Conservation (phyloP, 1,140 invertebrate species). For the Bombus sylvicola region DNA sequence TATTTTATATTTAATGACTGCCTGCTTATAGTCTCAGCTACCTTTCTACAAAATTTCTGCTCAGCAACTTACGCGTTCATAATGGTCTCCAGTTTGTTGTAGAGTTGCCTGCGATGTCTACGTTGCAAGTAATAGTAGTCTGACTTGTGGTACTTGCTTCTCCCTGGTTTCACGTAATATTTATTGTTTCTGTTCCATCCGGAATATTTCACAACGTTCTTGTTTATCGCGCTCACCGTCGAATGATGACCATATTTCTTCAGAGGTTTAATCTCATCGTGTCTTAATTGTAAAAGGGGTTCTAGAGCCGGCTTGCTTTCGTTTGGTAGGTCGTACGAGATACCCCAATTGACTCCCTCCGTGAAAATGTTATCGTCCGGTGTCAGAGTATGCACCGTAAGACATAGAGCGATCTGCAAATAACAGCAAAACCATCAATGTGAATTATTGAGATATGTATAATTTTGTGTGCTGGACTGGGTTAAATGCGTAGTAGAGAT, state of each 20-base stretch:
- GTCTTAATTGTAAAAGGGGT: constrained; percentile 75
- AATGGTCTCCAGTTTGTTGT: constrained; percentile 87
- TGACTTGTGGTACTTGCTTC: constrained; percentile 72
- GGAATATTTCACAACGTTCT: constrained; percentile 55
- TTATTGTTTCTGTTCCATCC: constrained; percentile 64
- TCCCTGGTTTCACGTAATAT: constrained; percentile 59
- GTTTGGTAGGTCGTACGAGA: constrained; percentile 89
- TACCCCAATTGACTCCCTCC: constrained; percentile 89
- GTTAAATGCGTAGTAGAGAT: too few species aligned
- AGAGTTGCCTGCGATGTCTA: constrained; percentile 84
- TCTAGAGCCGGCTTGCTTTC: constrained; percentile 85
- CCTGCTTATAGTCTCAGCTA: background rate
- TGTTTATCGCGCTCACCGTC: constrained; percentile 69
- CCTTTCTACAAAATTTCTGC: background rate
- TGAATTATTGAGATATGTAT: background rate
- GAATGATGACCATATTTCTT: constrained; percentile 61
- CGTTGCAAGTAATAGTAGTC: constrained; percentile 81
- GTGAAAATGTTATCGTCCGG: constrained; percentile 85
- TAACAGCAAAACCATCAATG: background rate
- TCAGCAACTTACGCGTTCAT: constrained; percentile 86
- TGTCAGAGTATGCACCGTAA: constrained; percentile 84
- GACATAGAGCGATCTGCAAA: constrained; percentile 84
- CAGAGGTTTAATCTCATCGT: constrained; percentile 69
- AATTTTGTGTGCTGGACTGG: too few species aligned
- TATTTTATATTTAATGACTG: too few species aligned